A percentile compares a stretch with the other conserved stretches of the same genome.
phyloP scores from a whole-genome alignment of 2,888 invertebrate species.

The Congeria kusceri region DNA sequence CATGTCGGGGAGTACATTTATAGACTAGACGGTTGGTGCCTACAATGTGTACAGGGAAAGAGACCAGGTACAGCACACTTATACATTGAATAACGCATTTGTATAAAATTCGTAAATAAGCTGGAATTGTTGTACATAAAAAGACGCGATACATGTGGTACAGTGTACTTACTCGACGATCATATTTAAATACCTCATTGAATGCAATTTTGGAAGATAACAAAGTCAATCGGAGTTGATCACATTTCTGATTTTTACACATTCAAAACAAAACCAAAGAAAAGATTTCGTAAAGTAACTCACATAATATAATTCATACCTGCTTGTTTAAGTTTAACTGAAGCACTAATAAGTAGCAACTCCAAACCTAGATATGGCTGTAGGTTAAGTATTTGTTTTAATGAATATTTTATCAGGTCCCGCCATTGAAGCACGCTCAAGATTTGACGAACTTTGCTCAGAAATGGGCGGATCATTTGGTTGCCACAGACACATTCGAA shows the following conservation, averaged over 20 bases:
- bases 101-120: background rate
- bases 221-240: too few species aligned
- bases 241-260: background rate
- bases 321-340: too few species aligned
- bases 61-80: conserved; percentile 71
- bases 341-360: too few species aligned
- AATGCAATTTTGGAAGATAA: too few species aligned
- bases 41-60: conserved; percentile 80
- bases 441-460: conserved; percentile 87
- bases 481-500: conserved; percentile 93
- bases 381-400: too few species aligned
- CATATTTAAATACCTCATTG: too few species aligned
- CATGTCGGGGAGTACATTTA: conserved; percentile 72
- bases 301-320: too few species aligned
- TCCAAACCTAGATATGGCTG: too few species aligned
- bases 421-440: conserved; percentile 76
- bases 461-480: conserved; percentile 94
- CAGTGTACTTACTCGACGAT: background rate
- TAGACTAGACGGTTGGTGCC: conserved; percentile 75
- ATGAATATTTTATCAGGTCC: conserved; percentile 52
- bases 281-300: too few species aligned
- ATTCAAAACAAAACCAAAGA: too few species aligned
- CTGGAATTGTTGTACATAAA: conserved; percentile 21
- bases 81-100: too few species aligned
- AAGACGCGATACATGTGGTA: conserved; percentile 3